Evolutionary conservation across 2,113 vertebrate genomes (phyloP).

Genomic region (Anhinga rufa): DNA sequence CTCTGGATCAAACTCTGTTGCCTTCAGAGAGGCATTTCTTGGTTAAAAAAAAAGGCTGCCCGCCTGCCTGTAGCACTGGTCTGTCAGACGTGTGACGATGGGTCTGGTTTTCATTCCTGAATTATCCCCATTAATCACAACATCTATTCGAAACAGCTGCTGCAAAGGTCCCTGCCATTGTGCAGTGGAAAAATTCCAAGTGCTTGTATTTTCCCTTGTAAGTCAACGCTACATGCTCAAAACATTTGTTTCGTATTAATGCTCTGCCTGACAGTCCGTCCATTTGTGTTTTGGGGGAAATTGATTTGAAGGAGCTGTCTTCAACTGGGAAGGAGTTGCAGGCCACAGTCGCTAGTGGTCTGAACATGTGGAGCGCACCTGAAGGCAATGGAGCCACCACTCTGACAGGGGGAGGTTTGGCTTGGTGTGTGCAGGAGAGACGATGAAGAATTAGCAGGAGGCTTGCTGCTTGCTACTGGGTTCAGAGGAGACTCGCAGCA

Average conservation of each 20-base stretch:
- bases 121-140: slow-evolving; percentile 67
- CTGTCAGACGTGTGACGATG: slow-evolving; percentile 40
- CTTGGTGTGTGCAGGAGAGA: not conserved
- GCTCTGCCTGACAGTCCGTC: slow-evolving; percentile 40
- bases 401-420: not conserved
- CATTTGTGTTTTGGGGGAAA: slow-evolving; percentile 42
- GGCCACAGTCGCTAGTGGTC: not conserved
- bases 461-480: not conserved
- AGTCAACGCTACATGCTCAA: slow-evolving; percentile 54
- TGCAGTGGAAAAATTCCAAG: slow-evolving; percentile 63
- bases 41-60: not conserved
- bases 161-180: slow-evolving; percentile 43
- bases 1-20: not conserved
- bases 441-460: not conserved
- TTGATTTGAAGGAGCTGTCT: slow-evolving; percentile 52
- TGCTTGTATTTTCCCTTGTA: slow-evolving; percentile 68
- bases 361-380: slow-evolving; percentile 13
- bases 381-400: not conserved
- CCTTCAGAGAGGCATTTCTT: not conserved
- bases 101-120: slow-evolving; percentile 66
- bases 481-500: not conserved
- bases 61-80: not conserved
- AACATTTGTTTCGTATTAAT: slow-evolving; percentile 68
- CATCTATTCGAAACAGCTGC: slow-evolving; percentile 68
- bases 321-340: slow-evolving; percentile 28